These are phyloP conservation scores for Plemyria rubiginata DNA, from an alignment of 2,888 invertebrate species.

Conservation along the genomic window DNA sequence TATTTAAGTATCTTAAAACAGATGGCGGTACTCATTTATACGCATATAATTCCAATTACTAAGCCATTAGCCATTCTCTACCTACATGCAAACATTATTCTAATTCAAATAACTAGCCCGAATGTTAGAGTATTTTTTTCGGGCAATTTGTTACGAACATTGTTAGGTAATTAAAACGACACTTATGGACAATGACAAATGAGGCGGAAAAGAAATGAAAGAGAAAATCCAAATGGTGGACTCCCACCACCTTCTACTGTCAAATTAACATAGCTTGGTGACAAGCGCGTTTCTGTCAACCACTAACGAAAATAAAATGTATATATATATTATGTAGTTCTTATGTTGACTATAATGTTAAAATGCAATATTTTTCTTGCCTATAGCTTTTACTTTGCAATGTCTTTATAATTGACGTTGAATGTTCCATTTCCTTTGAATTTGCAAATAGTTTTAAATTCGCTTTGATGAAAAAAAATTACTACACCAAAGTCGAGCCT, in stretches of 20 bases:
- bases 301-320: slow-evolving; percentile 29
- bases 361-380: not conserved
- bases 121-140: slow-evolving; percentile 14
- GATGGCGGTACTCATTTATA: not conserved
- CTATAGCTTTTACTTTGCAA: not conserved
- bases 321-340: slow-evolving; percentile 11
- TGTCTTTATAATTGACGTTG: slow-evolving; percentile 10
- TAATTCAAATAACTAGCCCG: slow-evolving; percentile 11
- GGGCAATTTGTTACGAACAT: slow-evolving; percentile 23
- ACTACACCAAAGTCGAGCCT: not conserved
- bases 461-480: not conserved
- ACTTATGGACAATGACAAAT: slow-evolving; percentile 42
- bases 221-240: slow-evolving; percentile 53
- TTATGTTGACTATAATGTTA: slow-evolving; percentile 10
- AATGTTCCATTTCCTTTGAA: not conserved
- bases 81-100: not conserved
- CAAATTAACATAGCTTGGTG: slow-evolving; percentile 53
- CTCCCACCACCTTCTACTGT: slow-evolving; percentile 44
- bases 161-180: slow-evolving; percentile 40
- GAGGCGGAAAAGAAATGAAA: slow-evolving; percentile 47
- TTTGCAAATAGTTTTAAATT: not conserved
- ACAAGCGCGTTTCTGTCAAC: slow-evolving; percentile 42
- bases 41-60: not conserved
- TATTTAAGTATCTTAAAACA: slow-evolving; percentile 5
- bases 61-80: not conserved